These are phyloP conservation scores for Melanotaenia boesemani DNA, from an alignment of 2,797 vertebrate genomes.

Conservation along the genomic window DNA sequence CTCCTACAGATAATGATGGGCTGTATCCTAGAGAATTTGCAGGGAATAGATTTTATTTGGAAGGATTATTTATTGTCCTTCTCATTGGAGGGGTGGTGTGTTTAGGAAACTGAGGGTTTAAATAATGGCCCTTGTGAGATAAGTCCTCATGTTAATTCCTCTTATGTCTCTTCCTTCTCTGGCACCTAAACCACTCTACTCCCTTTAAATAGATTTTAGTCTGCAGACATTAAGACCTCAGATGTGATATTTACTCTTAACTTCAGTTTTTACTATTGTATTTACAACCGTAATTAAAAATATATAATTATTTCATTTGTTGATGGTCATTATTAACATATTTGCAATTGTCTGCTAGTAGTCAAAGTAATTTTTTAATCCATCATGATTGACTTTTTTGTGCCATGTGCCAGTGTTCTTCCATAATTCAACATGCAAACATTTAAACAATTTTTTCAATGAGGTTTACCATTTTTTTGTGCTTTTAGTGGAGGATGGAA, in stretches of 20 bases:
- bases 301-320: conserved; percentile 31
- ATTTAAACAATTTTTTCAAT: conserved; percentile 57
- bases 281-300: conserved; percentile 35
- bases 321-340: conserved; percentile 50
- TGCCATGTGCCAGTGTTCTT: conserved; percentile 42
- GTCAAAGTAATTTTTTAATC: conserved; percentile 64
- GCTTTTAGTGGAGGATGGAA: conserved; percentile 55
- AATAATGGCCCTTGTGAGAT: conserved; percentile 89
- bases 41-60: conserved; percentile 93
- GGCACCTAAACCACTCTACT: conserved; percentile 84
- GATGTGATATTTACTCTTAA: conserved; percentile 53
- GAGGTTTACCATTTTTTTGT: conserved; percentile 47
- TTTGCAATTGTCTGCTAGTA: conserved; percentile 49
- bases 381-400: conserved; percentile 41
- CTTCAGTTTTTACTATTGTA: conserved; percentile 47
- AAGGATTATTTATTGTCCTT: conserved; percentile 92
- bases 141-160: conserved; percentile 94
- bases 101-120: conserved; percentile 90
- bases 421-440: conserved; percentile 61
- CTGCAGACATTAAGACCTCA: conserved; percentile 66
- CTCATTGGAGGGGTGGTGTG: conserved; percentile 86
- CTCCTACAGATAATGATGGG: conserved; percentile 90
- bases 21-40: conserved; percentile 91
- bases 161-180: conserved; percentile 86
- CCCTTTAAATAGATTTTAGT: conserved; percentile 84